phyloP scores from a whole-genome alignment of 2,113 vertebrate genomes.

The Corythornis cristatus region DNA sequence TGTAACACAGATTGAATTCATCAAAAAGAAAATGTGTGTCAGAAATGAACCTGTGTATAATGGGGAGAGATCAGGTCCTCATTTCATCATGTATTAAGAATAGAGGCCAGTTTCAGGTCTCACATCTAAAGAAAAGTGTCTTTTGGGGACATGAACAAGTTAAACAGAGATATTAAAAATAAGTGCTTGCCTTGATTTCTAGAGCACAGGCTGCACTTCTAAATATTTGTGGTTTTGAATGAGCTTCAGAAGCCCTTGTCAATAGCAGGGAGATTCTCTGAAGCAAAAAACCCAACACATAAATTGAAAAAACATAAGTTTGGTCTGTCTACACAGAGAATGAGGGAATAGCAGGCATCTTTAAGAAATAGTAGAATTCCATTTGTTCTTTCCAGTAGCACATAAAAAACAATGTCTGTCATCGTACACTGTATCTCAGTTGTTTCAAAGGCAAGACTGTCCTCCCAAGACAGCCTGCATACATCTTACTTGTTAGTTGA shows the following conservation, averaged over 20 bases:
- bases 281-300: not conserved
- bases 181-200: not conserved
- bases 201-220: not conserved
- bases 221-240: not conserved
- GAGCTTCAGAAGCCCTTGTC: not conserved
- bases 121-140: not conserved
- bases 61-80: not conserved
- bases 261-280: not conserved
- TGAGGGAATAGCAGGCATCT: not conserved
- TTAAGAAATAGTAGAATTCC: not conserved
- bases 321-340: not conserved
- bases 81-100: slow-evolving; percentile 42
- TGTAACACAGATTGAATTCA: slow-evolving; percentile 9
- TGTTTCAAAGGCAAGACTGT: not conserved
- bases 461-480: not conserved
- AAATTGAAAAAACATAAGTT: not conserved
- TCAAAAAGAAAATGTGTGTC: slow-evolving; percentile 3
- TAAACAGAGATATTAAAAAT: slow-evolving; percentile 15
- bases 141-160: not conserved
- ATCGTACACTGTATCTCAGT: not conserved
- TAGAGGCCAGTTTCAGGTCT: slow-evolving; percentile 37
- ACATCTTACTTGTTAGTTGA: not conserved
- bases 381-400: not conserved
- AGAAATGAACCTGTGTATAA: slow-evolving; percentile 4
- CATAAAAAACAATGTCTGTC: not conserved